Base-by-base conservation (phyloP, 1,140 invertebrate species). In the Lepidostoma basale region DNA sequence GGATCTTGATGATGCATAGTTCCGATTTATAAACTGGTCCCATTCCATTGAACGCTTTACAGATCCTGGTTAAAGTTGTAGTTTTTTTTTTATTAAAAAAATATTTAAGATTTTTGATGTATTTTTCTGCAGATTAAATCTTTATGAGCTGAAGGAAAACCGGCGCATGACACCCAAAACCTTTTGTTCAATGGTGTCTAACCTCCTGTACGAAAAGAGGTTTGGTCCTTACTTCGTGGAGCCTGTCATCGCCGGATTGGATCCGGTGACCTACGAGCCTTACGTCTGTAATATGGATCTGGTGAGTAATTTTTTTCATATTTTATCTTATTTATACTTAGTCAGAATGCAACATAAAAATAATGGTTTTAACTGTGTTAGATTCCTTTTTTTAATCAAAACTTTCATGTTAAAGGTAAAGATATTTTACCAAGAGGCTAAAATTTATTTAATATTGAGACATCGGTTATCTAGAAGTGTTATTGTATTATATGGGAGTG, bases 141-240 rank as follows among this genome's bases (percentile, higher is more conserved):
- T 99, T 6, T 99, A 98, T 77, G 97, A 99, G 80, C 81, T 98
- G 0, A 89, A 91, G 78, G 97, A 99, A 81, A 97, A 95, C 77
- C 87, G 97, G 72, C 83, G 86, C 75, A 96, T 99, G 79, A 89
- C 89, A 68, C 97, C 98, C 0, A 90, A 95, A 78, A 94, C 94
- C 18, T 94, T 98, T 76, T 87, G 90, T n/a, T 88, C 92, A 0
- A 93, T 99, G 91, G 83, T 99, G 0, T 95, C 96, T 3, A 98
- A 98, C 83, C 84, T 99, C 66, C 79, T 99, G 9, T 99, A 99
- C 78, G 97, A 99, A 78, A 92, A 88, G 76, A 89, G 97, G 75
- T 99, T 99, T 85, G 98, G 98, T 0, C 96, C 96, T 0, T 99
- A 97, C 78, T 99, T 99, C 82, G 90, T 98, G 62, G 95, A 98